Evolutionary conservation across 2,888 invertebrate species (phyloP).

Genomic region (Tanaodytes sp.): DNA sequence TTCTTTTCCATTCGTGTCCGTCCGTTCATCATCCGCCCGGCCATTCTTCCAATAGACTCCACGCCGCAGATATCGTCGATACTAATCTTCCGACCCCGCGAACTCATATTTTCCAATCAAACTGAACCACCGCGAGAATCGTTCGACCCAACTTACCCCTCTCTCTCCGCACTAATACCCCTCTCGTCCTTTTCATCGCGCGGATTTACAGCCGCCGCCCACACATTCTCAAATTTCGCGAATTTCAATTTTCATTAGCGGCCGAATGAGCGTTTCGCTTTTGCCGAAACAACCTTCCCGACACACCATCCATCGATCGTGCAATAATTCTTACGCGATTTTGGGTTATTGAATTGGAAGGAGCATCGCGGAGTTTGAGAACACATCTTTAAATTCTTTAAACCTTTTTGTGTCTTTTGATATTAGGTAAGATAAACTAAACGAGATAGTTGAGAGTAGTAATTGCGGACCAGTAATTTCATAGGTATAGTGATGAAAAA

Average conservation of each 20-base stretch:
- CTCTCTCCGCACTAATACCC: not conserved
- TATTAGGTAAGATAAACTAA: too few relatives aligned
- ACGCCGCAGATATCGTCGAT: slow-evolving; percentile 42
- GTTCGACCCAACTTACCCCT: slow-evolving; percentile 5
- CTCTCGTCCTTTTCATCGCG: not conserved
- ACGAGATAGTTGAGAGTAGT: too few relatives aligned
- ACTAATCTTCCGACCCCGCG: slow-evolving; percentile 40
- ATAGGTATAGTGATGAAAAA: too few relatives aligned
- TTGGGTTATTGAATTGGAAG: too few relatives aligned
- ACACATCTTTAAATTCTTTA: too few relatives aligned
- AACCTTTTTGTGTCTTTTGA: too few relatives aligned
- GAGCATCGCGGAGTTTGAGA: too few relatives aligned
- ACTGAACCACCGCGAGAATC: slow-evolving; percentile 32
- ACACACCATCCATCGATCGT: too few relatives aligned
- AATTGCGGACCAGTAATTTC: too few relatives aligned
- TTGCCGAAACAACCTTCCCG: too few relatives aligned
- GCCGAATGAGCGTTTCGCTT: slow-evolving; percentile 8
- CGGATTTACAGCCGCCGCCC: slow-evolving; percentile 9
- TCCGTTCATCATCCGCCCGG: slow-evolving; percentile 46
- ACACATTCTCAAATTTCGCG: slow-evolving; percentile 25
- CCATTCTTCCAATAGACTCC: slow-evolving; percentile 45
- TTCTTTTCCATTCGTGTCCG: slow-evolving; percentile 49
- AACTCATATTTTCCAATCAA: slow-evolving; percentile 36
- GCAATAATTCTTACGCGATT: too few relatives aligned
- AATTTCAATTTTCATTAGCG: slow-evolving; percentile 25